Conservation (phyloP, 2,113 vertebrate genomes). For the Cryptoleucopteryx plumbea region DNA sequence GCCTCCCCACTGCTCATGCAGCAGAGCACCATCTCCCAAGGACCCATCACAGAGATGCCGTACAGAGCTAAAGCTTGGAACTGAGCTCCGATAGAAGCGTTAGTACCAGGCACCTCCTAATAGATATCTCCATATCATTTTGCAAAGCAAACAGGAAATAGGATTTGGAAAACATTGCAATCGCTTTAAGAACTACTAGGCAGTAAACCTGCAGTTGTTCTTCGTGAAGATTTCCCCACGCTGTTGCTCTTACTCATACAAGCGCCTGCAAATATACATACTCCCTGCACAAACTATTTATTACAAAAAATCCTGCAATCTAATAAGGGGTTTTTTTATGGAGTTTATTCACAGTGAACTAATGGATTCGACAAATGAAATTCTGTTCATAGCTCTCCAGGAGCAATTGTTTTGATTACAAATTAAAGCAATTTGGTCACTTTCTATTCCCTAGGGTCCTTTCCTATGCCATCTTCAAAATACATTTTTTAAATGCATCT, state of each 20-base stretch:
- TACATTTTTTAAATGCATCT: background rate
- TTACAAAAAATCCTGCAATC: background rate
- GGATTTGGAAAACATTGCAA: background rate
- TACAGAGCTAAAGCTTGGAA: background rate
- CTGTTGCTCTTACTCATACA: background rate
- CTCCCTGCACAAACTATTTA: background rate
- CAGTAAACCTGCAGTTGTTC: background rate
- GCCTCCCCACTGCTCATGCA: fast-evolving
- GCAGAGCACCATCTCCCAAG: background rate
- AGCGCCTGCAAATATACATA: background rate
- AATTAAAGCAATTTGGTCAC: background rate
- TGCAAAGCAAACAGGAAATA: background rate
- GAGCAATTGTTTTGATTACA: background rate
- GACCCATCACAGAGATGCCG: fast-evolving
- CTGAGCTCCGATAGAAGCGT: background rate
- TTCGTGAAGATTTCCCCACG: background rate
- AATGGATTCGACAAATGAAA: background rate
- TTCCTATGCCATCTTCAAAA: background rate
- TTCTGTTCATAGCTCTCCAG: background rate
- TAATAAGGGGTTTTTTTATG: background rate
- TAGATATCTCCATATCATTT: background rate
- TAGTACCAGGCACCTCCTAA: background rate
- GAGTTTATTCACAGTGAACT: background rate
- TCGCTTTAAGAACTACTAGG: background rate
- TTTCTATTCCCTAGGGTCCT: background rate